Evolutionary conservation across 2,888 invertebrate species (phyloP), one percentile per base, ranked within the genome.

Genomic region (Harpagoxenus sublaevis): DNA sequence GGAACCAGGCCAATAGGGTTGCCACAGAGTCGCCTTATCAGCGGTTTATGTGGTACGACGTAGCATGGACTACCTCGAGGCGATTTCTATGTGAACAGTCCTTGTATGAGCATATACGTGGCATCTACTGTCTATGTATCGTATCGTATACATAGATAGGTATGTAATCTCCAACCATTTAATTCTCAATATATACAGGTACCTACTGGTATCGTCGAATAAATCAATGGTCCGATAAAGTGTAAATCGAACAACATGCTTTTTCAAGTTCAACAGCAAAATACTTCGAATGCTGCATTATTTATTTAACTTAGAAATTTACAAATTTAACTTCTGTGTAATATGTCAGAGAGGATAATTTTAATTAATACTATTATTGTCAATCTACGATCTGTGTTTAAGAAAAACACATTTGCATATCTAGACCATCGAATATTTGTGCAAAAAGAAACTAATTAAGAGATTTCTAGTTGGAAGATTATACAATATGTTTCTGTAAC

Each of bases 1-100:
- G 73, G 66, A 71, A 83, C 66, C 77, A 71, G 78, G 83, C 45
- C 78, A 84, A 87, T 83, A 84, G 86, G 81, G 84, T 85, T 84
- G 78, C 84, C 83, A 75, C 84, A 74, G 78, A 88, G 87, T 88
- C 87, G 87, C 88, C 87, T 91, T 92, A 92, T 92, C 92, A 91
- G 88, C 91, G 85, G 87, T 89, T 92, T 89, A 88, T 90, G 87
- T 84, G 83, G 68, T 85, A 84, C 74, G 79, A 87, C 66, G 66
- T 75, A 78, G 75, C 82, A 62, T 70, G 70, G 85, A 78, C 83
- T 83, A 74, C 66, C 89, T 82, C 85, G 77, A 68, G 85, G 84
- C 84, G 63, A 68, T 88, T 87, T 85, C 88, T 86, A 66, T 86
- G 84, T 70, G 86, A 57, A 81, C 68, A 83, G 70, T 65, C 84